phyloP scores from a whole-genome alignment of 2,797 vertebrate genomes.

The Xenops minutus region DNA sequence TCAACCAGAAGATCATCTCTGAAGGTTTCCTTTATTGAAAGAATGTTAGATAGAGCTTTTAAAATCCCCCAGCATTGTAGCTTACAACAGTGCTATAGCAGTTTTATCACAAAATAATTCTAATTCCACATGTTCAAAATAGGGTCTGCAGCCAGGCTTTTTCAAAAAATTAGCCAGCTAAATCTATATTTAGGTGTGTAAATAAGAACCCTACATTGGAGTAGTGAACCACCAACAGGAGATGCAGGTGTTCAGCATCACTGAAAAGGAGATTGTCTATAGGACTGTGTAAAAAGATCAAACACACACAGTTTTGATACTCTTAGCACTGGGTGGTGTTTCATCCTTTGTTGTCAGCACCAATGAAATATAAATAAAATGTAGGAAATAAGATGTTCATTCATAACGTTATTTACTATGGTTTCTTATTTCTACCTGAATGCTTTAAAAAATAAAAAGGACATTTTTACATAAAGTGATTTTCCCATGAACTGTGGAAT shows the following conservation, averaged over 20 bases:
- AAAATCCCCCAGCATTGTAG: not conserved
- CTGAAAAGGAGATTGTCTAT: not conserved
- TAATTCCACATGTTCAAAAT: not conserved
- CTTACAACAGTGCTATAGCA: not conserved
- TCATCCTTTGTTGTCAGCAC: not conserved
- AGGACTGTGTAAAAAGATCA: not conserved
- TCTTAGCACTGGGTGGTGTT: not conserved
- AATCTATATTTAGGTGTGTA: conserved; percentile 6
- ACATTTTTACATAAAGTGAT: not conserved
- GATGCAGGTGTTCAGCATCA: not conserved
- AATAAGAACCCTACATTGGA: not conserved
- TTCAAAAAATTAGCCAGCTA: not conserved
- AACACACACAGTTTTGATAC: not conserved
- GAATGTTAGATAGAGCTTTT: not conserved
- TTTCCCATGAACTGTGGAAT: not conserved
- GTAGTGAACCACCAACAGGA: not conserved
- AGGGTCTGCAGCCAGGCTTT: not conserved
- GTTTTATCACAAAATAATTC: not conserved
- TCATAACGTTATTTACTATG: not conserved
- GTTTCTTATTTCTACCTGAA: not conserved
- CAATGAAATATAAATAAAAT: not conserved
- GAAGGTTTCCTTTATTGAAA: conserved; percentile 19
- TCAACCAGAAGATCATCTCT: conserved; percentile 29
- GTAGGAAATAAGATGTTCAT: not conserved
- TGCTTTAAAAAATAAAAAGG: not conserved